phyloP scores from a whole-genome alignment of 2,797 vertebrate species.

The Esox lucius region DNA sequence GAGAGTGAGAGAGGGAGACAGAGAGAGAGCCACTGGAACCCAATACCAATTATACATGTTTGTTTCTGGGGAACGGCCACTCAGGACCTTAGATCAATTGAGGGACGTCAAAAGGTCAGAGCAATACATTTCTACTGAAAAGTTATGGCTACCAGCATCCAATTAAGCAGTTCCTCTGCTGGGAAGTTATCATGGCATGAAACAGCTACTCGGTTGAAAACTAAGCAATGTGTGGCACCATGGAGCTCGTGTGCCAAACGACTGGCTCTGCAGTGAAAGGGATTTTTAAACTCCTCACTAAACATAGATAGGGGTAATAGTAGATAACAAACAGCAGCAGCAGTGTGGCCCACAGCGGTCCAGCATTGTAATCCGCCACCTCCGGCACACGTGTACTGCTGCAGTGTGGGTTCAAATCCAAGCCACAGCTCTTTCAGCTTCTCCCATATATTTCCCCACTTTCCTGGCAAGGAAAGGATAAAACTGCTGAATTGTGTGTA shows the following conservation, averaged over 20 bases:
- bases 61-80: constrained; percentile 78
- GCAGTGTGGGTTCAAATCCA: background rate
- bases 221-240: constrained; percentile 57
- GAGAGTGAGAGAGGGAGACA: constrained; percentile 43
- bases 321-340: no score
- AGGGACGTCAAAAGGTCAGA: constrained; percentile 75
- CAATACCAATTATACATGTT: constrained; percentile 82
- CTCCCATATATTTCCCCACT: no score
- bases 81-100: constrained; percentile 76
- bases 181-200: background rate
- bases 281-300: constrained; percentile 4
- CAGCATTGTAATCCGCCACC: no score
- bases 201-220: constrained; percentile 61
- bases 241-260: constrained; percentile 52
- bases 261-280: constrained; percentile 26
- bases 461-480: no score
- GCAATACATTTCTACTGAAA: constrained; percentile 73
- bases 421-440: no score
- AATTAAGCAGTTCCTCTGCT: constrained; percentile 46
- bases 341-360: no score
- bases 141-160: constrained; percentile 54
- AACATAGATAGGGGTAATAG: no score
- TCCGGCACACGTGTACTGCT: constrained; percentile 3
- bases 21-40: constrained; percentile 73
- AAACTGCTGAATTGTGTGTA: no score